A percentile compares a stretch with the other conserved stretches of the same genome.
Evolutionary conservation across 37 sponge, comb jelly and placozoan species (phyloP).

Genomic region (Ianthella basta): DNA sequence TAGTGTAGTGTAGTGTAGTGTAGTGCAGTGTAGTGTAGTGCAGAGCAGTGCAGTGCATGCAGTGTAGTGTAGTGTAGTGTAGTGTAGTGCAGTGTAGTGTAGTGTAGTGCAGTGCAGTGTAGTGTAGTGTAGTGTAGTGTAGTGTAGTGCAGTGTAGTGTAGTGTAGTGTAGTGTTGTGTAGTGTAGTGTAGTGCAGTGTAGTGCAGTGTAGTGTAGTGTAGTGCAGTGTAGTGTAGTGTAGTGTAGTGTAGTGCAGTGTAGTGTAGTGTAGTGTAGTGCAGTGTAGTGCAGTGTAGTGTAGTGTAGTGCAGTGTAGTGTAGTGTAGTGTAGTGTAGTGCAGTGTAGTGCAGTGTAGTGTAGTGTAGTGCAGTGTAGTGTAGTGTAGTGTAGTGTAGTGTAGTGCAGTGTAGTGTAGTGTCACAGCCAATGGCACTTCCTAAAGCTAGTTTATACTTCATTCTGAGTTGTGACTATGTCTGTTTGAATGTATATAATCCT

Average conservation of each 20-base stretch:
- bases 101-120: slow-evolving; percentile 7
- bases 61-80: slow-evolving; percentile 23
- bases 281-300: too few relatives aligned
- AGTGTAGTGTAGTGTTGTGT: not conserved
- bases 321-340: too few relatives aligned
- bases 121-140: slow-evolving; percentile 10
- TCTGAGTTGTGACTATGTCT: too few relatives aligned
- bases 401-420: too few relatives aligned
- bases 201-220: slow-evolving; percentile 12
- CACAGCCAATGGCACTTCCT: too few relatives aligned
- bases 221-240: slow-evolving; percentile 12
- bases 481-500: too few relatives aligned
- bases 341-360: too few relatives aligned
- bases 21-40: slow-evolving; percentile 16
- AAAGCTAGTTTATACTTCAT: too few relatives aligned
- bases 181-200: not conserved
- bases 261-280: not conserved
- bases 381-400: too few relatives aligned
- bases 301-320: too few relatives aligned
- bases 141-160: slow-evolving; percentile 24
- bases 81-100: slow-evolving; percentile 15
- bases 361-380: too few relatives aligned
- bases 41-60: slow-evolving; percentile 24
- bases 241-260: slow-evolving; percentile 16
- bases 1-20: slow-evolving; percentile 4